Base-by-base conservation (phyloP, 2,888 invertebrate genomes). In the Netelia inedita region DNA sequence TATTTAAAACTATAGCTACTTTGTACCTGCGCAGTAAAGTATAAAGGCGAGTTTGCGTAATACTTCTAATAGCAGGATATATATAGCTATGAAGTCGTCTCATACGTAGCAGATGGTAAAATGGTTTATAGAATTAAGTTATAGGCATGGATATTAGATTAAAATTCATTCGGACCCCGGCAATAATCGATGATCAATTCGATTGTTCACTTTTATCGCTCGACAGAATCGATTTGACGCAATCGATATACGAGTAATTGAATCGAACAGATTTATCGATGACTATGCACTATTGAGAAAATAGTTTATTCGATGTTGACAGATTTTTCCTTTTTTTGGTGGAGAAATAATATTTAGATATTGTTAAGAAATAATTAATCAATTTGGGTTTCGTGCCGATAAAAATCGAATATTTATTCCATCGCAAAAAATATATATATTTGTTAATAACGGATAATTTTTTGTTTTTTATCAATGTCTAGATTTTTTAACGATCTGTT, bases 1-100 rank as follows among this genome's bases (percentile, higher is more conserved):
- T 69, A 69, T 78, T 19, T 69, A 11, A 46, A 69, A 69, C 59
- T 59, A 59, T 73, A 35, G 68, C 21, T 69, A 55, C 69, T 46
- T 73, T 50, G 68, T 73, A 72, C 46, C 43, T 61, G 68, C 61
- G 61, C 69, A 57, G 76, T 80, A 66, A 72, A 76, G 50, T 71
- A 50, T 28, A 68, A 79, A 61, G 10, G 16, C 63, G 43, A 28
- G 65, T 28, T 84, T 81, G 78, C 84, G 57, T 50, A 72, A 81
- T 71, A 73, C 73, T 73, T 35, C 8, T 9, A 23, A 57, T 63
- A 66, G 11, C 6, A 61, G 9, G 9, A 9, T 23, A 57, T 9
- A 0, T 61, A 50, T 61, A 10, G 59, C 55, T n/a, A 43, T 46
- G 14, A 55, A 21, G 14, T 11, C 23, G 8, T 23, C n/a, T 19